phyloP scores from a whole-genome alignment of 2,888 invertebrate genomes.

The Chironomus riparius region DNA sequence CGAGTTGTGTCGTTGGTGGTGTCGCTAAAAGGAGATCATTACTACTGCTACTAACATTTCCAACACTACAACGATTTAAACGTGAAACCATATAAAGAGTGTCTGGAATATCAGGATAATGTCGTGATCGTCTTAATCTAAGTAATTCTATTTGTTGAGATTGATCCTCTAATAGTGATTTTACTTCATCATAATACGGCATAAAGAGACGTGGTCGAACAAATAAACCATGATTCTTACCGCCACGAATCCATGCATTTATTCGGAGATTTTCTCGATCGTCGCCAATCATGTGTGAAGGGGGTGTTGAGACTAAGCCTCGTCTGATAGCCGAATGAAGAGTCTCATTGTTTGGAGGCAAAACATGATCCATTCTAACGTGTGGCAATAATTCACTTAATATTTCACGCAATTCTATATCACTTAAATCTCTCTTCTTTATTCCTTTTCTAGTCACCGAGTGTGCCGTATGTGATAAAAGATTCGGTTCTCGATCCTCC shows the following conservation, averaged over 20 bases:
- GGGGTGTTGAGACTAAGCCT: constrained; percentile 71
- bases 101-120: constrained; percentile 80
- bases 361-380: constrained; percentile 80
- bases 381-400: constrained; percentile 74
- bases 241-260: constrained; percentile 73
- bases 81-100: constrained; percentile 76
- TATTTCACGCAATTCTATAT: constrained; percentile 76
- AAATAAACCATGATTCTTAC: constrained; percentile 59
- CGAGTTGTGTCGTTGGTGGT: constrained; percentile 46
- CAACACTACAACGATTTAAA: constrained; percentile 35
- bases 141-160: constrained; percentile 63
- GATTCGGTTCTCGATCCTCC: constrained; percentile 84
- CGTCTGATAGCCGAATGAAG: constrained; percentile 58
- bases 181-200: constrained; percentile 91
- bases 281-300: constrained; percentile 76
- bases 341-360: constrained; percentile 74
- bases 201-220: constrained; percentile 84
- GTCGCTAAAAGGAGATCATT: constrained; percentile 34
- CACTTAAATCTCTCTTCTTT: constrained; percentile 71
- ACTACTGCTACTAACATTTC: constrained; percentile 28
- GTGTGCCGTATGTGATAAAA: constrained; percentile 87
- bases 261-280: constrained; percentile 53
- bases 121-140: constrained; percentile 59
- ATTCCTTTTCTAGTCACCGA: constrained; percentile 78
- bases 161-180: constrained; percentile 70